Conservation (phyloP, 1,140 invertebrate genomes). For the Drosophila varians region DNA sequence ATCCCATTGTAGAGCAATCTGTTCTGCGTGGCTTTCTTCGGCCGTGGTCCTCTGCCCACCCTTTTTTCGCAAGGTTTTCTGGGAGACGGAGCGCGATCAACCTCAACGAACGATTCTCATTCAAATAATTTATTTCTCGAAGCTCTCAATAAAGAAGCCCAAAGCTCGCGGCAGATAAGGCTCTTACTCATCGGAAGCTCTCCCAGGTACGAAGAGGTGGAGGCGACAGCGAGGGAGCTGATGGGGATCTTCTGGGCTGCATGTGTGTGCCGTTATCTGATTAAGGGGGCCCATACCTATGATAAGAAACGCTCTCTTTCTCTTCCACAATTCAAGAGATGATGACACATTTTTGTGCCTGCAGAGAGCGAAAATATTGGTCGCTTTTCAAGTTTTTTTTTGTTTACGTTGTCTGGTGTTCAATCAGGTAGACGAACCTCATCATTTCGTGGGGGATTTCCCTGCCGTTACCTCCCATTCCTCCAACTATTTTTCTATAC, state of each 20-base stretch:
- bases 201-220: background rate
- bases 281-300: background rate
- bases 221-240: background rate
- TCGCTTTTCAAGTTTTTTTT: background rate
- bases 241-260: background rate
- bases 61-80: background rate
- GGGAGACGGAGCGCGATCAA: background rate
- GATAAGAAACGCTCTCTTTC: background rate
- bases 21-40: background rate
- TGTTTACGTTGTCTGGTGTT: background rate
- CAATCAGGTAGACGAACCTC: background rate
- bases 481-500: background rate
- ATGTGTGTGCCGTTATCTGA: background rate
- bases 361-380: too few relatives aligned
- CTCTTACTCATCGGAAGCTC: background rate
- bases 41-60: background rate
- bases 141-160: background rate
- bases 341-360: background rate
- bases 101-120: background rate
- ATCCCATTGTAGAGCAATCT: constrained; percentile 38
- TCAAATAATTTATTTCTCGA: background rate
- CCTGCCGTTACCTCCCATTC: background rate
- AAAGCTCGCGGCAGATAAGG: background rate
- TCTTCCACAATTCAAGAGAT: background rate
- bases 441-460: background rate